Evolutionary conservation across 2,797 vertebrate species (phyloP), one percentile per base, ranked within the genome.

Genomic region (Lophius americanus): DNA sequence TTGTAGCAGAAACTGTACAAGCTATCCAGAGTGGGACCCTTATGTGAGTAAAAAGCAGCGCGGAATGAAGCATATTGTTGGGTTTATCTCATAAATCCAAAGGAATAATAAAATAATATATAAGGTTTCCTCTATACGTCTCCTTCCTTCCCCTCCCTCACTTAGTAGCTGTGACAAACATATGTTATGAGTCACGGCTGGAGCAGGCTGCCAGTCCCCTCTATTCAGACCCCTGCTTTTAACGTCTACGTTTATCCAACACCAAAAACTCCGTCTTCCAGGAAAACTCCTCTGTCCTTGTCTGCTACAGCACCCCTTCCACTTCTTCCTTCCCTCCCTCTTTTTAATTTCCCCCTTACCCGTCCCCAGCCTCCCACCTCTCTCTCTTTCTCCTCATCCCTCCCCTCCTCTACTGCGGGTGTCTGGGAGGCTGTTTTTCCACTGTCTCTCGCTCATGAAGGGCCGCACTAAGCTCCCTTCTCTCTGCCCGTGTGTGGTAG

Each of bases 401-500:
- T 85, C 83, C 87, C 79, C 90, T 90, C 84, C 85, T 89, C 75
- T 87, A 90, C 90, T 92, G 92, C 92, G 91, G 92, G 92, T 91
- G 90, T 92, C 92, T 93, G 89, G 85, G 87, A 90, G 88, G 86
- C 90, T 91, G 89, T 92, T 92, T 91, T 91, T 91, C 87, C 87
- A 90, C 89, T 88, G 90, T 93, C 89, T 93, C 89, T 93, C 73
- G 90, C 95, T 95, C 92, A 96, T 96, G 95, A 95, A 94, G 94
- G 91, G 94, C 93, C 95, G 95, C 93, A 92, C 94, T 90, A 95
- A 95, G 92, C 94, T 96, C 88, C 94, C 95, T 93, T 95, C 95
- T 83, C 94, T 96, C 93, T 96, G 96, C 91, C 95, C 96, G 86
- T 96, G 96, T 92, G 96, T 96, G 96, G 96, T 96, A 96, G 91